Base-by-base conservation (phyloP, 2,113 vertebrate genomes). In the Myotis brandtii region DNA sequence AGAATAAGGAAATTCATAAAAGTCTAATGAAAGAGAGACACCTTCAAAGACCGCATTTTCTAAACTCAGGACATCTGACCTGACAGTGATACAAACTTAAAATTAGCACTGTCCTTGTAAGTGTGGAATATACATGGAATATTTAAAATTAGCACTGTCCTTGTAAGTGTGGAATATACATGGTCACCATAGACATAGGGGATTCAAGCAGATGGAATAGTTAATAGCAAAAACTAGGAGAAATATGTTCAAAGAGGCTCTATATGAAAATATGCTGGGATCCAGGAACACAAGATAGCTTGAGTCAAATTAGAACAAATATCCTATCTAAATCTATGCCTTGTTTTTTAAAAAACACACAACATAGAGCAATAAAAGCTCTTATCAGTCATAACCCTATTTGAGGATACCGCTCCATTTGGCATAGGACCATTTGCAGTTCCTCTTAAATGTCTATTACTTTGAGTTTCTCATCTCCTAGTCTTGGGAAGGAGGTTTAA, bases 221-320 rank as follows among this genome's bases (percentile, higher is more conserved):
- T 64, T 93, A 94, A 86, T 17, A 94, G 32, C 3, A 96, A 88
- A 93, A 93, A 48, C 25, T 34, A 92, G 32, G 95, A 88, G 89
- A 92, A 82, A 79, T 66, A 94, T 20, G 81, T 94, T 86, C 37
- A 94, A 96, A 88, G 82, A 92, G 25, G 43, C 17, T 92, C 20
- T 59, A 73, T 1, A 83, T 18, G 17, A 46, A 11, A 94, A 93
- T 79, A 89, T 30, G 40, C 5, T 76, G 37, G 66, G 23, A 82
- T 59, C 9, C 34, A 93, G 20, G 69, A 30, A 92, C 30, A 92
- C 72, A 91, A 82, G 50, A 89, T 3, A 89, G 54, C 27, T 64
- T 72, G 75, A 94, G 20, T 94, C 37, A 77, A 93, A 77, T 89
- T 46, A 95, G 11, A 94, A 72, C 18, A 85, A 93, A 67, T 34